Evolutionary conservation across 2,888 invertebrate species (phyloP).

Genomic region (Petrolisthes cinctipes): DNA sequence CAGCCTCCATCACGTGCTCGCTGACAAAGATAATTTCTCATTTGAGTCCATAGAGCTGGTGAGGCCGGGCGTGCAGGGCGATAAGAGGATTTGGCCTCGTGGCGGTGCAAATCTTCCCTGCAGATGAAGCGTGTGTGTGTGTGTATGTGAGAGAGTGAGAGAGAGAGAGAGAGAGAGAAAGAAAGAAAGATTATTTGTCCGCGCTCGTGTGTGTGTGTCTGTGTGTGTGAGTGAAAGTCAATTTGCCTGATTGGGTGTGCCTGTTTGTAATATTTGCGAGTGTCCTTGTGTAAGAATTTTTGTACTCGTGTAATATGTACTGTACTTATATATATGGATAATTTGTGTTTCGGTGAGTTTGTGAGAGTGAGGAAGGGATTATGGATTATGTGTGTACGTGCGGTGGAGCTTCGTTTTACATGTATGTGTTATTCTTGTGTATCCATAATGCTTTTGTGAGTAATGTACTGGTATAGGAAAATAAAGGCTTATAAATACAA

Average conservation of each 20-base stretch:
- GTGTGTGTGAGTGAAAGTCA: constrained; percentile 5
- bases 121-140: not conserved
- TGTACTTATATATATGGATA: not conserved
- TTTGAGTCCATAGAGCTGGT: not conserved
- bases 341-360: not conserved
- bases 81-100: too few species aligned
- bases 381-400: too few species aligned
- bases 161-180: not conserved
- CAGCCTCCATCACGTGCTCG: not conserved
- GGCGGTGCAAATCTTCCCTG: not conserved
- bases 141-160: not conserved
- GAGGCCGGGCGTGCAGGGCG: not conserved
- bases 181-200: not conserved
- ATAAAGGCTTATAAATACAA: too few species aligned
- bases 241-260: not conserved
- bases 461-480: too few species aligned
- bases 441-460: too few species aligned
- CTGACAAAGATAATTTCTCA: not conserved
- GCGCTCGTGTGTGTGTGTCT: constrained; percentile 1
- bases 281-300: not conserved
- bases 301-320: not conserved
- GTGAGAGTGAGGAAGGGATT: not conserved
- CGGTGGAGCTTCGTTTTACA: not conserved
- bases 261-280: not conserved
- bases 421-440: not conserved